A percentile compares a stretch with the other conserved stretches of the same genome.
These are phyloP conservation scores for Apis laboriosa DNA, from an alignment of 1,140 invertebrate species.

Conservation along the genomic window DNA sequence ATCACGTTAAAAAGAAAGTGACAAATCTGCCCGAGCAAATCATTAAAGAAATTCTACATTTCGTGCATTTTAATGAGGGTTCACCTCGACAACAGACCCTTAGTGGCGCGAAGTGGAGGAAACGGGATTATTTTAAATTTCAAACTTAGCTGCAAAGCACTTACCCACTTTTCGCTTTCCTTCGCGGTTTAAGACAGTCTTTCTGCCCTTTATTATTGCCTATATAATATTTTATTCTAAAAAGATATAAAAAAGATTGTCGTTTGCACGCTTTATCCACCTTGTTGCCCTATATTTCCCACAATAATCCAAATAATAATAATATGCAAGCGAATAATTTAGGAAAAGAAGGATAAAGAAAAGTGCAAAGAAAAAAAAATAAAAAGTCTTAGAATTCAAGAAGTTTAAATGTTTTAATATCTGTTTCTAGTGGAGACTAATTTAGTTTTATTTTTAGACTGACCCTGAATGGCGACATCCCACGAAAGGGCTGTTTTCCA, in stretches of 20 bases:
- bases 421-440: background rate
- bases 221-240: background rate
- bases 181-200: background rate
- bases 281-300: no score
- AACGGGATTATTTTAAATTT: constrained; percentile 18
- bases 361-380: no score
- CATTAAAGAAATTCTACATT: background rate
- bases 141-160: background rate
- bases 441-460: constrained; percentile 27
- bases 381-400: no score
- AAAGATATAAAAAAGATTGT: no score
- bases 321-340: background rate
- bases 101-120: background rate
- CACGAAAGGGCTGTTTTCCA: constrained; percentile 41
- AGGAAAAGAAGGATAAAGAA: background rate
- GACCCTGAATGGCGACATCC: constrained; percentile 49
- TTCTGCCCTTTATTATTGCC: background rate
- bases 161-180: background rate
- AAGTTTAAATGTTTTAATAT: background rate
- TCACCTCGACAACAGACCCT: background rate
- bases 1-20: background rate
- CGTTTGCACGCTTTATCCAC: no score
- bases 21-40: background rate
- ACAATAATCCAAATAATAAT: no score
- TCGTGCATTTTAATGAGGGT: constrained; percentile 26